phyloP scores from a whole-genome alignment of 2,113 vertebrate species.

The Sula dactylatra region DNA sequence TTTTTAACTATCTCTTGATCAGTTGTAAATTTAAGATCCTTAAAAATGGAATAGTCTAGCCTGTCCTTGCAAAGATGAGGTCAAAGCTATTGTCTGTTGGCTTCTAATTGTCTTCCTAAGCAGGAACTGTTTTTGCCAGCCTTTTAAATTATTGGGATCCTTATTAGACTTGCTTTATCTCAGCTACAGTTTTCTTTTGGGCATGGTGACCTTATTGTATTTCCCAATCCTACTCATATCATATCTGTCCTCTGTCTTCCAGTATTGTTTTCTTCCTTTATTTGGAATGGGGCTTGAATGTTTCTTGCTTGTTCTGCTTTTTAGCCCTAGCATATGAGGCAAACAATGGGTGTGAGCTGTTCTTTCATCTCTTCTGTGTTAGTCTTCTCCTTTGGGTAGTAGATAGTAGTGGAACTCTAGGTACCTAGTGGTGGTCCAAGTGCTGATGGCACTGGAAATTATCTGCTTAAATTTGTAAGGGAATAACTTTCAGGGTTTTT shows the following conservation, averaged over 20 bases:
- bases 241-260: neutral
- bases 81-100: neutral
- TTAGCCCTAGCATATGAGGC: neutral
- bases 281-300: neutral
- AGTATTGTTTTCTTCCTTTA: neutral
- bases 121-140: neutral
- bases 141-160: neutral
- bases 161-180: neutral
- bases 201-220: neutral
- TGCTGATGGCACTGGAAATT: neutral
- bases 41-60: neutral
- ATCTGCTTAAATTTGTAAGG: neutral
- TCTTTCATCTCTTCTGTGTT: neutral
- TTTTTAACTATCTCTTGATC: neutral
- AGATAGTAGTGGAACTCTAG: neutral
- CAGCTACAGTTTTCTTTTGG: neutral
- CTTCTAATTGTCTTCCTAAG: neutral
- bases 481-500: neutral
- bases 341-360: neutral
- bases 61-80: neutral
- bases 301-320: neutral
- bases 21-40: neutral
- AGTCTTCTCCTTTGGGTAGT: neutral
- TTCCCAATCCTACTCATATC: neutral
- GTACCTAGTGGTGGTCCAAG: neutral